Conservation (phyloP, 2,888 invertebrate genomes). For the Agonopterix alstromeriana region DNA sequence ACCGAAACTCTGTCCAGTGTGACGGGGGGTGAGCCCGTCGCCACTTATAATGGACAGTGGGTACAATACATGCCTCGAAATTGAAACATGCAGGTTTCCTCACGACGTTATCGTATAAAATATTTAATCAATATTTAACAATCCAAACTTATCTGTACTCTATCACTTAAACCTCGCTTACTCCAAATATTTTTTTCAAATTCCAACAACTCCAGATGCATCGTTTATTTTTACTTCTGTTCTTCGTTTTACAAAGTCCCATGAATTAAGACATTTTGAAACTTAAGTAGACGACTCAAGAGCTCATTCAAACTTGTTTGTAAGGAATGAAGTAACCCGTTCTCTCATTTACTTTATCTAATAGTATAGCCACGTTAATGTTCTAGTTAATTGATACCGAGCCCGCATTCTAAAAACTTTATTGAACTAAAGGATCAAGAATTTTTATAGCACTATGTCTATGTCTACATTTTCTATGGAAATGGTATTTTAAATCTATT, state of each 20-base stretch:
- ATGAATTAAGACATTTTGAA: too few species aligned
- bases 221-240: conserved; percentile 30
- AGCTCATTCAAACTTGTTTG: not conserved
- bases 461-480: too few species aligned
- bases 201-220: conserved; percentile 32
- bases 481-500: too few species aligned
- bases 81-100: too few species aligned
- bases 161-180: conserved; percentile 8
- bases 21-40: too few species aligned
- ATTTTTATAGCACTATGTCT: conserved; percentile 32
- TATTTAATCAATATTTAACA: too few species aligned
- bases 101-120: too few species aligned
- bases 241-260: not conserved
- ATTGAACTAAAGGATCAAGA: conserved; percentile 38
- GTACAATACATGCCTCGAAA: too few species aligned
- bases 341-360: conserved; percentile 10
- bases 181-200: conserved; percentile 13
- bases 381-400: conserved; percentile 63
- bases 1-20: too few species aligned
- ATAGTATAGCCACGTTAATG: conserved; percentile 35
- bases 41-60: too few species aligned
- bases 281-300: too few species aligned
- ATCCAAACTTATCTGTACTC: not conserved
- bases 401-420: conserved; percentile 54
- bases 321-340: conserved; percentile 22